Percentiles rank a stretch among this genome's conserved stretches.
Conservation (phyloP, 2,113 vertebrate species). For the Malurus cyaneus region DNA sequence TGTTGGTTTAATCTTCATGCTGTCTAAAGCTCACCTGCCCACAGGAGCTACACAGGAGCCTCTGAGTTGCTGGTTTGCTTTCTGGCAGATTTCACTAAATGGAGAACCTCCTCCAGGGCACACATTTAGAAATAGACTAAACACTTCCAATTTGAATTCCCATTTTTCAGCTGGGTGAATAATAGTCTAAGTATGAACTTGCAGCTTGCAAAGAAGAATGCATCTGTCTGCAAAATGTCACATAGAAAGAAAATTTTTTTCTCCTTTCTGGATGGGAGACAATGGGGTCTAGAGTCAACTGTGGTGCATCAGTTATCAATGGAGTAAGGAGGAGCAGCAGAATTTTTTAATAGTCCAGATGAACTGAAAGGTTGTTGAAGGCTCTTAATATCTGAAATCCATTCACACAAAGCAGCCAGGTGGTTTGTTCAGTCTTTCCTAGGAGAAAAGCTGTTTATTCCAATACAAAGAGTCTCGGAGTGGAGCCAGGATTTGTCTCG, state of each 20-base stretch:
- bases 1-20: constrained; percentile 25
- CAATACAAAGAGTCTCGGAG: not conserved
- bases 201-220: not conserved
- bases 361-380: not conserved
- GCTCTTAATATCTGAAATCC: not conserved
- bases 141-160: constrained; percentile 45
- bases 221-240: not conserved
- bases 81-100: constrained; percentile 30
- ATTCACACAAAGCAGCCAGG: not conserved
- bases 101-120: constrained; percentile 36
- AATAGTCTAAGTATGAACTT: constrained; percentile 8
- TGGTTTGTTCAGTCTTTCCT: not conserved
- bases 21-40: constrained; percentile 29
- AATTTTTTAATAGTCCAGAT: not conserved
- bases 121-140: constrained; percentile 38
- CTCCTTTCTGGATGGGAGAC: not conserved
- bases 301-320: not conserved
- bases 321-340: not conserved
- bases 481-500: not conserved
- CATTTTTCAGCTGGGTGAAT: constrained; percentile 54
- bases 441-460: not conserved
- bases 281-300: not conserved
- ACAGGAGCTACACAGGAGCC: not conserved
- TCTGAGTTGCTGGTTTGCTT: constrained; percentile 19
- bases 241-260: not conserved